Evolutionary conservation across 2,888 invertebrate species (phyloP).

Genomic region (Sesia apiformis): DNA sequence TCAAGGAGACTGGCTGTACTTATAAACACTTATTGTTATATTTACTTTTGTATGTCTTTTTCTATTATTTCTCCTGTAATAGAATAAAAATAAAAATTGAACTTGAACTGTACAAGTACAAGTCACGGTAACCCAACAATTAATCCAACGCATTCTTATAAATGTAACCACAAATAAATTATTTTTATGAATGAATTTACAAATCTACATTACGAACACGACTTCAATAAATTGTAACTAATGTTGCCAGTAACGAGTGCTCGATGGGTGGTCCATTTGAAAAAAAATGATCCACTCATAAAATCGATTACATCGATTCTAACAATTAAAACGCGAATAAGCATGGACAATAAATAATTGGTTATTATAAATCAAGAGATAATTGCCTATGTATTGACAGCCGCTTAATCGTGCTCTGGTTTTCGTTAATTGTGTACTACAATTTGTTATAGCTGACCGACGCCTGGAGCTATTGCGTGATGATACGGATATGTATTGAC

Average conservation of each 20-base stretch:
- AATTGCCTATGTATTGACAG: slow-evolving; percentile 23
- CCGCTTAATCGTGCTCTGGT: slow-evolving; percentile 15
- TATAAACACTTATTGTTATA: no score
- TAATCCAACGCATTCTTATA: no score
- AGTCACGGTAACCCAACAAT: no score
- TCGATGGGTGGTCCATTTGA: slow-evolving; percentile 14
- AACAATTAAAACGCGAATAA: slow-evolving; percentile 37
- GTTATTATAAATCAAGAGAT: slow-evolving; percentile 29
- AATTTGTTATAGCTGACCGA: slow-evolving; percentile 13
- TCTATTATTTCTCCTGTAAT: no score
- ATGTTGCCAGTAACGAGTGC: slow-evolving; percentile 10
- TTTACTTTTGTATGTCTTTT: no score
- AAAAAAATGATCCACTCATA: slow-evolving; percentile 15
- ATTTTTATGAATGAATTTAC: slow-evolving; percentile 1
- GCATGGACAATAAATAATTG: slow-evolving; percentile 36
- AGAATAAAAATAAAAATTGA: no score
- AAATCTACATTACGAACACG: slow-evolving; percentile 5
- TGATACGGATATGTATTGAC: background rate
- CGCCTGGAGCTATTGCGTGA: background rate
- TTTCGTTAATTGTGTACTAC: slow-evolving; percentile 9
- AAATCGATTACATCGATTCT: slow-evolving; percentile 27
- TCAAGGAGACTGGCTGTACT: no score
- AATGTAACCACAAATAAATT: background rate
- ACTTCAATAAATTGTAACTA: slow-evolving; percentile 7
- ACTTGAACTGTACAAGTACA: no score